Evolutionary conservation across 2,888 invertebrate species (phyloP).

Genomic region (Pristionchus mayeri): DNA sequence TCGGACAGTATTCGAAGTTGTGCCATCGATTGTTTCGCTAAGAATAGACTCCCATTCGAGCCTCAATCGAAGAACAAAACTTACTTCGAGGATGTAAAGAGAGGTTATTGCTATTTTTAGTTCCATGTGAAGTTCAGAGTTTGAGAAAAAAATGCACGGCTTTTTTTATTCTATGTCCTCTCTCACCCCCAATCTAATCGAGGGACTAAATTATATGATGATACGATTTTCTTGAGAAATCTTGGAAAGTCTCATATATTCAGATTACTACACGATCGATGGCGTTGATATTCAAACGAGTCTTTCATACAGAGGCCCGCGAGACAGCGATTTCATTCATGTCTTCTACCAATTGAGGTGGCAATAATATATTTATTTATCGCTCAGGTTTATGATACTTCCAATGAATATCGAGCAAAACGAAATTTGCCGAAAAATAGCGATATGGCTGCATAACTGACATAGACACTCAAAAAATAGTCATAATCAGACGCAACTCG

Average conservation of each 20-base stretch:
- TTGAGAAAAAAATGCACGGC: neutral
- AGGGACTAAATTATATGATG: too few species aligned
- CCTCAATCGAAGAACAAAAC: neutral
- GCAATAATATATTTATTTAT: too few species aligned
- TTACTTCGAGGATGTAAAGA: conserved; percentile 5
- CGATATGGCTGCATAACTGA: neutral
- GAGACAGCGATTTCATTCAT: neutral
- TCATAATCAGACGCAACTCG: neutral
- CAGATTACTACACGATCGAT: neutral
- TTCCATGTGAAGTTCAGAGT: neutral
- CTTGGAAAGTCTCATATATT: too few species aligned
- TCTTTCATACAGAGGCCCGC: neutral
- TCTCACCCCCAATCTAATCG: too few species aligned
- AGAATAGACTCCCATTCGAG: neutral
- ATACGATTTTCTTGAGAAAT: too few species aligned
- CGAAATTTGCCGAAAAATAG: neutral
- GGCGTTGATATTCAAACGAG: neutral
- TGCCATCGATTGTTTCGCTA: conserved; percentile 5
- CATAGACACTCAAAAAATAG: neutral
- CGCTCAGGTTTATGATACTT: too few species aligned
- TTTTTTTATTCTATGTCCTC: neutral
- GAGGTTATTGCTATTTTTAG: neutral
- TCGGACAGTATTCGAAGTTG: neutral
- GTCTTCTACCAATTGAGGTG: neutral
- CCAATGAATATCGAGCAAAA: too few species aligned